Evolutionary conservation across 2,888 invertebrate genomes (phyloP).

Genomic region (Octonoba sinensis): DNA sequence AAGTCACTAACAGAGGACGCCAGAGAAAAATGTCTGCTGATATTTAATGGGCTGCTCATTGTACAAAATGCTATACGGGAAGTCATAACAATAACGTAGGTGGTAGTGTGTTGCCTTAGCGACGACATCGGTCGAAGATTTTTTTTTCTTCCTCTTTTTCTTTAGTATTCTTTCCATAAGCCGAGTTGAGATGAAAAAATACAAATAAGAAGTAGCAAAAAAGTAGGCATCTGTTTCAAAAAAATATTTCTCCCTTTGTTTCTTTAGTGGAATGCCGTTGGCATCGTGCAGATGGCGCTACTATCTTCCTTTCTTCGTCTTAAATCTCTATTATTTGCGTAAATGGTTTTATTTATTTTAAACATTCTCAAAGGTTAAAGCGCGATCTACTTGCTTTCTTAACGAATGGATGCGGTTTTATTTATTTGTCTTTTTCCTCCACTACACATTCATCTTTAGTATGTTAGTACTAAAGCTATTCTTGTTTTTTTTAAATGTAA

Average conservation of each 20-base stretch:
- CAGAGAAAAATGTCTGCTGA: conserved; percentile 41
- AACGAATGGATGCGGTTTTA: too few species aligned
- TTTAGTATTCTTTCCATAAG: conserved; percentile 9
- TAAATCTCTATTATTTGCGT: too few species aligned
- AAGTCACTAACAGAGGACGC: conserved; percentile 42
- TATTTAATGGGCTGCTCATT: conserved; percentile 61
- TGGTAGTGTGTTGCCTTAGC: conserved; percentile 47
- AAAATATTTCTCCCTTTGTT: conserved; percentile 12
- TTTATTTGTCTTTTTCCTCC: too few species aligned
- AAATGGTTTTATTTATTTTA: too few species aligned
- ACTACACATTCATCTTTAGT: too few species aligned
- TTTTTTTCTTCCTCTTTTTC: conserved; percentile 17
- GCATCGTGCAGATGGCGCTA: conserved; percentile 15
- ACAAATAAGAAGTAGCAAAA: background rate
- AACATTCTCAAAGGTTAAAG: too few species aligned
- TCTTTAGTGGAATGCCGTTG: conserved; percentile 1
- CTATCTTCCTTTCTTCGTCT: too few species aligned
- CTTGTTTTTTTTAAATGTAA: too few species aligned
- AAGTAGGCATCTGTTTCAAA: background rate
- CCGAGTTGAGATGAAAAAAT: conserved; percentile 7
- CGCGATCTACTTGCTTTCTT: too few species aligned
- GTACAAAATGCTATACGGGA: conserved; percentile 55
- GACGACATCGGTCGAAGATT: conserved; percentile 24
- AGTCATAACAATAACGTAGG: conserved; percentile 62
- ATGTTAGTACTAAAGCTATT: too few species aligned